phyloP scores from a whole-genome alignment of 2,888 invertebrate species.

The Chrysina gloriosa region DNA sequence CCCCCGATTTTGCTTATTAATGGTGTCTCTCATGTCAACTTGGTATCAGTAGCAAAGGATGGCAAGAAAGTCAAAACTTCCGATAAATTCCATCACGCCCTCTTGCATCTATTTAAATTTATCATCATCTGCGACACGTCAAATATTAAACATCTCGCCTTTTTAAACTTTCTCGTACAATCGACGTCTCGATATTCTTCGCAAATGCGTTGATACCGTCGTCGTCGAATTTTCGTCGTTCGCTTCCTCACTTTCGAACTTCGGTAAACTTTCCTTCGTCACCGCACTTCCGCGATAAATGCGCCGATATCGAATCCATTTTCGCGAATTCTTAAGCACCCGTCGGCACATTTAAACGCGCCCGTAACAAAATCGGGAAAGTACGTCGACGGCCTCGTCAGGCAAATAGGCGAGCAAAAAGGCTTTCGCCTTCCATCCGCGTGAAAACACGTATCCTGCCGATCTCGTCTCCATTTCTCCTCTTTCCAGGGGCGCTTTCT shows the following conservation, averaged over 20 bases:
- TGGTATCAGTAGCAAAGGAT: too few species aligned
- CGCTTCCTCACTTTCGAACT: background rate
- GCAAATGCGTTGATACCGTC: background rate
- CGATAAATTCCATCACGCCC: too few species aligned
- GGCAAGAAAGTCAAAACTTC: too few species aligned
- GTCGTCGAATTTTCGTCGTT: background rate
- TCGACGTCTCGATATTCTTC: too few species aligned
- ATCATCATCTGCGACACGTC: too few species aligned
- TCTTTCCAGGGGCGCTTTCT: conserved; percentile 3
- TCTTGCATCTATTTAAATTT: too few species aligned
- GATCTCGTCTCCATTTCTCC: background rate
- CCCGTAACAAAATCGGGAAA: conserved; percentile 7
- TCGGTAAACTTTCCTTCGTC: background rate
- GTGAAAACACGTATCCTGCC: background rate
- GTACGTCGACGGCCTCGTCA: background rate
- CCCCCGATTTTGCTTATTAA: too few species aligned
- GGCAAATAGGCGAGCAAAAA: background rate
- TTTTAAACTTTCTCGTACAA: too few species aligned
- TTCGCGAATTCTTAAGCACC: conserved; percentile 6
- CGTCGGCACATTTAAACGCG: conserved; percentile 1
- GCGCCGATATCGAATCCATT: conserved; percentile 20
- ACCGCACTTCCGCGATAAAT: conserved; percentile 15
- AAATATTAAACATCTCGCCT: too few species aligned
- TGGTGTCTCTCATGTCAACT: too few species aligned
- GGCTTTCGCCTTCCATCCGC: background rate